Evolutionary conservation across 2,888 invertebrate species (phyloP).

Genomic region (Caenorhabditis afra): DNA sequence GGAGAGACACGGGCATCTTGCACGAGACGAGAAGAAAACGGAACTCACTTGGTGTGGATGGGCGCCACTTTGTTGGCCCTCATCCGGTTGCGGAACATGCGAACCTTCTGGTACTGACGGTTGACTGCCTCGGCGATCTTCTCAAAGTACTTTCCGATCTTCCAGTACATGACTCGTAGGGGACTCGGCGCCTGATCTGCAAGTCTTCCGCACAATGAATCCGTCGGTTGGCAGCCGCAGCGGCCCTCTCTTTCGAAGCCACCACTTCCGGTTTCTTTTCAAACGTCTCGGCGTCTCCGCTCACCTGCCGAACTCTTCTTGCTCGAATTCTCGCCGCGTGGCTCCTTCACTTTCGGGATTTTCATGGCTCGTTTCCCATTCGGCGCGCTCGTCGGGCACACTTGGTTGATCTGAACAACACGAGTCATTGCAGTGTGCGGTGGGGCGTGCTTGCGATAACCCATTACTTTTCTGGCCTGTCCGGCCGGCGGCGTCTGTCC

Average conservation of each 20-base stretch:
- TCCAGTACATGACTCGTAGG: constrained; percentile 44
- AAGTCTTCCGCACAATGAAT: no score
- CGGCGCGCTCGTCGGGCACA: constrained; percentile 30
- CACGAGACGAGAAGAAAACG: neutral
- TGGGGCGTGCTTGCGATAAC: no score
- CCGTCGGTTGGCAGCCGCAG: no score
- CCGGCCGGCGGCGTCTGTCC: constrained; percentile 3
- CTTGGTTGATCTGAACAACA: constrained; percentile 39
- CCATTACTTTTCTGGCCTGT: constrained; percentile 30
- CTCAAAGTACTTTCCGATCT: constrained; percentile 37
- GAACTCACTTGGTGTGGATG: constrained; percentile 65
- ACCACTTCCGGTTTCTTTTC: constrained; percentile 24
- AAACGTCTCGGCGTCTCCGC: neutral
- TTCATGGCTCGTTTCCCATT: constrained; percentile 58
- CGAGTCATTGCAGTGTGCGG: neutral
- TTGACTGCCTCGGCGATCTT: constrained; percentile 35
- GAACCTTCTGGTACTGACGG: constrained; percentile 47
- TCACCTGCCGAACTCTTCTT: constrained; percentile 58
- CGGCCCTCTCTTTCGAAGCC: constrained; percentile 22
- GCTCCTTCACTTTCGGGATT: constrained; percentile 65
- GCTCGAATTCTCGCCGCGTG: constrained; percentile 44
- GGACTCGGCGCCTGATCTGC: constrained; percentile 48
- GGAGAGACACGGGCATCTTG: constrained; percentile 10
- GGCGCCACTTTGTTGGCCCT: constrained; percentile 67
- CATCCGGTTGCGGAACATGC: constrained; percentile 50